These are phyloP conservation scores for Spilarctia lutea DNA, from an alignment of 2,888 invertebrate genomes.

Conservation along the genomic window DNA sequence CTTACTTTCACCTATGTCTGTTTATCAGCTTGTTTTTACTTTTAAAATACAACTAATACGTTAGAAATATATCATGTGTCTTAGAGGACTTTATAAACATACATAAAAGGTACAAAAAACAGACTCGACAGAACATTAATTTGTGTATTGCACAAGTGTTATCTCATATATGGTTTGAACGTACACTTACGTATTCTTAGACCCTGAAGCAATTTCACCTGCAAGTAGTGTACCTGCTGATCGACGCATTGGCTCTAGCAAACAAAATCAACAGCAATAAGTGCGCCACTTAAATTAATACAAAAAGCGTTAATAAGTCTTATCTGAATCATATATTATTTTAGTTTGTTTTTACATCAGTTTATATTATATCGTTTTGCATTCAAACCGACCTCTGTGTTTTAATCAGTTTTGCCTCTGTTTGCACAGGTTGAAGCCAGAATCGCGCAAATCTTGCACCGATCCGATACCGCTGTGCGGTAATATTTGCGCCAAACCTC, in stretches of 20 bases:
- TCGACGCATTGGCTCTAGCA: no score
- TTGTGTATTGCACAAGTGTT: no score
- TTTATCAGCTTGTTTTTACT: no score
- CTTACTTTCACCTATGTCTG: no score
- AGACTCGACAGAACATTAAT: no score
- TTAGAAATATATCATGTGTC: no score
- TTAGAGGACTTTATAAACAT: no score
- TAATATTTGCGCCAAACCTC: constrained; percentile 88
- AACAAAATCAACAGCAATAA: no score
- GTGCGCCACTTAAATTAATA: not conserved
- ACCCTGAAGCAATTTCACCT: not conserved
- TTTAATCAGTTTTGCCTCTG: not conserved
- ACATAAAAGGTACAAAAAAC: no score
- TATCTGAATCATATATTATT: not conserved
- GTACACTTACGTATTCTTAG: not conserved
- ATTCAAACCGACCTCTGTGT: not conserved
- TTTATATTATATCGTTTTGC: not conserved
- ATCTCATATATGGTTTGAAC: no score
- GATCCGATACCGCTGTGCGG: constrained; percentile 95
- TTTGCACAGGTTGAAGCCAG: constrained; percentile 61
- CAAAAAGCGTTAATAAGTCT: not conserved
- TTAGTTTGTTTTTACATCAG: not conserved
- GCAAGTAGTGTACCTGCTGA: no score
- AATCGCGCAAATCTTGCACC: constrained; percentile 89
- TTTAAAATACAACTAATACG: no score